phyloP scores from a whole-genome alignment of 2,797 vertebrate genomes.

The Yasuhikotakia modesta region DNA sequence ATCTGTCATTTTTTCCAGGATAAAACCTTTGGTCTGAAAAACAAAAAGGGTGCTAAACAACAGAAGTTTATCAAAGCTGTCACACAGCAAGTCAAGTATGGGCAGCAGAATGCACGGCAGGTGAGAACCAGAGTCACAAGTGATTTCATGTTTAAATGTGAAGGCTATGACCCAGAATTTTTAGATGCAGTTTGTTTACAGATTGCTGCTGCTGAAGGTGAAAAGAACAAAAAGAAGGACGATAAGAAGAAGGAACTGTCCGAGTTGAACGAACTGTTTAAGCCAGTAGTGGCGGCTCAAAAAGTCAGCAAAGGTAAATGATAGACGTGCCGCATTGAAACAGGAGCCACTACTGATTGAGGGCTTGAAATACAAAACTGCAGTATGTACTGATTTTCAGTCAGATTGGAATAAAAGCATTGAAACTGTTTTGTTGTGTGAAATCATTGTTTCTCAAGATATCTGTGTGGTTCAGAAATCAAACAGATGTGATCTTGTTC shows the following conservation, averaged over 20 bases:
- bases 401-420: no score
- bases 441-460: no score
- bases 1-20: slow-evolving; percentile 75
- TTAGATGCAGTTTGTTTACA: slow-evolving; percentile 50
- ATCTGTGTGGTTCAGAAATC: no score
- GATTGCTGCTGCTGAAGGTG: slow-evolving; percentile 77
- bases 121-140: slow-evolving; percentile 39
- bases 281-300: slow-evolving; percentile 92
- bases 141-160: neutral
- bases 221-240: slow-evolving; percentile 86
- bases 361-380: no score
- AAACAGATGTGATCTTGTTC: neutral
- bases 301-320: slow-evolving; percentile 91
- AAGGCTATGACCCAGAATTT: no score
- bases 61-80: slow-evolving; percentile 98
- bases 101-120: slow-evolving; percentile 69
- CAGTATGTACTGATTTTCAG: no score
- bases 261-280: slow-evolving; percentile 97
- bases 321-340: neutral
- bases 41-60: slow-evolving; percentile 98
- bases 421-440: no score
- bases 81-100: slow-evolving; percentile 92
- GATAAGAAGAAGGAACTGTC: slow-evolving; percentile 97
- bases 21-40: slow-evolving; percentile 97
- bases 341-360: neutral